Percentiles rank a stretch among this genome's conserved stretches.
Conservation (phyloP, 2,888 invertebrate genomes). For the Rhingia campestris region DNA sequence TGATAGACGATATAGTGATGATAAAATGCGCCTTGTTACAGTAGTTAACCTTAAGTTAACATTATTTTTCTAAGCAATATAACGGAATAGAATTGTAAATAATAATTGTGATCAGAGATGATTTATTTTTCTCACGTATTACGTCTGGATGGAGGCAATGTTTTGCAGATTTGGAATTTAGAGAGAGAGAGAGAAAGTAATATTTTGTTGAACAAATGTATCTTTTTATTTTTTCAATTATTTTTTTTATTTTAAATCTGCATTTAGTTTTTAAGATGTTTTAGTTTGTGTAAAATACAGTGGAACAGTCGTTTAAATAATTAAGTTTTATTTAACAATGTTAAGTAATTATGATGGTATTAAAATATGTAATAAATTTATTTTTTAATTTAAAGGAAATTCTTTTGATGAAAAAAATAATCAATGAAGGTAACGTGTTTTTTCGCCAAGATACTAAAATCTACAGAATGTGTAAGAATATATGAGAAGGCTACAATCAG, state of each 20-base stretch:
- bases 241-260: conserved; percentile 7
- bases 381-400: conserved; percentile 50
- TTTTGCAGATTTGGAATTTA: conserved; percentile 18
- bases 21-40: conserved; percentile 50
- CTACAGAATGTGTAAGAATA: too few species aligned
- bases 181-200: not conserved
- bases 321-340: conserved; percentile 54
- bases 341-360: conserved; percentile 36
- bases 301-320: conserved; percentile 33
- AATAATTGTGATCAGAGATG: conserved; percentile 22
- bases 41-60: conserved; percentile 38
- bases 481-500: too few species aligned
- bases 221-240: not conserved
- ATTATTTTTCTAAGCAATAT: conserved; percentile 21
- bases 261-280: conserved; percentile 51
- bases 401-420: not conserved
- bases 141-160: not conserved
- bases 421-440: too few species aligned
- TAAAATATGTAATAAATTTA: conserved; percentile 46
- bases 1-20: conserved; percentile 40
- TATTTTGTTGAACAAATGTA: conserved; percentile 10
- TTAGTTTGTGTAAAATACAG: conserved; percentile 50
- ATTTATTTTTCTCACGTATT: not conserved
- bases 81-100: conserved; percentile 41
- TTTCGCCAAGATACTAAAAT: too few species aligned